A percentile compares a stretch with the other conserved stretches of the same genome.
These are phyloP conservation scores for Escarpia spicata DNA, from an alignment of 2,888 invertebrate genomes.

Conservation along the genomic window DNA sequence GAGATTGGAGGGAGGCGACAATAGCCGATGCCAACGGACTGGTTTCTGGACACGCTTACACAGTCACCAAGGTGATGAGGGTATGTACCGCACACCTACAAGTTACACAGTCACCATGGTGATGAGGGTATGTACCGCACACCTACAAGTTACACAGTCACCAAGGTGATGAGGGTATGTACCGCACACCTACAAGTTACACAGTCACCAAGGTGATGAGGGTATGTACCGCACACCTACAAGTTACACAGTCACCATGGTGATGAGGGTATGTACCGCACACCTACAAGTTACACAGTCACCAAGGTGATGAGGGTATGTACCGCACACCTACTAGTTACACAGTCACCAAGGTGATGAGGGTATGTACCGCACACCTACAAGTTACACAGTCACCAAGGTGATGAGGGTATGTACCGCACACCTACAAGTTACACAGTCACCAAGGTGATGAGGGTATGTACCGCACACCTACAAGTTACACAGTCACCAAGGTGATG, in stretches of 20 bases:
- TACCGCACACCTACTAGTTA: slow-evolving; percentile 46
- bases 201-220: slow-evolving; percentile 65
- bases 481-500: slow-evolving; percentile 66
- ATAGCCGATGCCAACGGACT: slow-evolving; percentile 65
- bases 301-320: slow-evolving; percentile 63
- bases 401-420: slow-evolving; percentile 57
- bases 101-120: slow-evolving; percentile 65
- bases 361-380: slow-evolving; percentile 46
- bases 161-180: slow-evolving; percentile 62
- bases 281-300: slow-evolving; percentile 60
- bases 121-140: slow-evolving; percentile 52
- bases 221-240: slow-evolving; percentile 44
- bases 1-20: slow-evolving; percentile 62
- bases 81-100: slow-evolving; percentile 43
- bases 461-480: slow-evolving; percentile 40
- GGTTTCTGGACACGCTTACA: slow-evolving; percentile 68
- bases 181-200: slow-evolving; percentile 47
- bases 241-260: slow-evolving; percentile 65
- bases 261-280: slow-evolving; percentile 55
- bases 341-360: slow-evolving; percentile 65
- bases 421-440: slow-evolving; percentile 60
- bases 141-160: slow-evolving; percentile 62
- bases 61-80: slow-evolving; percentile 64
- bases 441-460: slow-evolving; percentile 63
- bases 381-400: slow-evolving; percentile 65